A percentile compares a stretch with the other conserved stretches of the same genome.
These are phyloP conservation scores for Brienomyrus longianalis DNA, from an alignment of 2,113 vertebrate genomes.

Conservation along the genomic window DNA sequence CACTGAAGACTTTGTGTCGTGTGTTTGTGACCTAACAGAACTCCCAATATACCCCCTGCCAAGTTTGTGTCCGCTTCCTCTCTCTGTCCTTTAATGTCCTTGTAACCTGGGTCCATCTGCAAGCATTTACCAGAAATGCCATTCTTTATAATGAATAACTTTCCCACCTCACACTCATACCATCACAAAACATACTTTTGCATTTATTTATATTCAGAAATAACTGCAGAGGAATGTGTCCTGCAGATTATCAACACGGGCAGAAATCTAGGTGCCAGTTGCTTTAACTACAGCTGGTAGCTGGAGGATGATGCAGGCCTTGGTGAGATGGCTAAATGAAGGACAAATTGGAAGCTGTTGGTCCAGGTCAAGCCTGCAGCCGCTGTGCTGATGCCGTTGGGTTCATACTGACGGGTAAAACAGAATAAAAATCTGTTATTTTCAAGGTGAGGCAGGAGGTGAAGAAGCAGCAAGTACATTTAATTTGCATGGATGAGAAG, in stretches of 20 bases:
- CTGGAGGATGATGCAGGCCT: background rate
- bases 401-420: background rate
- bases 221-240: background rate
- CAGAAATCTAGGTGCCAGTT: background rate
- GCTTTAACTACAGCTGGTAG: background rate
- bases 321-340: background rate
- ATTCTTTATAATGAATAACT: background rate
- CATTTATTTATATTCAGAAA: background rate
- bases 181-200: background rate
- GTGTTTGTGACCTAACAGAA: background rate
- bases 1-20: background rate
- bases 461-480: background rate
- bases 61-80: background rate
- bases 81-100: background rate
- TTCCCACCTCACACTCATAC: background rate
- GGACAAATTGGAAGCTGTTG: background rate
- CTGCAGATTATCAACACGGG: background rate
- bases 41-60: background rate
- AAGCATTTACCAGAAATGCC: background rate
- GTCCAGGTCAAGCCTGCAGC: background rate
- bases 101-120: background rate
- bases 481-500: background rate
- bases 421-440: background rate
- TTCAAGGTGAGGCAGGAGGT: background rate
- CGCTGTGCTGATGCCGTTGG: background rate